Conservation (phyloP, 2,113 vertebrate species). For the Nerophis lumbriciformis region DNA sequence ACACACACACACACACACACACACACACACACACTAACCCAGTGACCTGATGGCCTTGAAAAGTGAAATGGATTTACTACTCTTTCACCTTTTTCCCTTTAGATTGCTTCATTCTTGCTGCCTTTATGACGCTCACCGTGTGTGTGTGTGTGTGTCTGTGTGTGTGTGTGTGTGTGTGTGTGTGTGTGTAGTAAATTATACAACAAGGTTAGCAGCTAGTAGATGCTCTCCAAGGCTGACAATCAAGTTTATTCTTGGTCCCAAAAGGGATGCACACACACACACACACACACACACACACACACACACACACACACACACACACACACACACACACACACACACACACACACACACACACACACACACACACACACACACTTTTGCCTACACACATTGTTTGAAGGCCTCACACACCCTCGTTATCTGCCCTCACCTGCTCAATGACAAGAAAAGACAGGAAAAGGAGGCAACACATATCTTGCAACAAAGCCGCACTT, state of each 20-base stretch:
- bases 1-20: slow-evolving; percentile 11
- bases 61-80: slow-evolving; percentile 63
- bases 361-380: no score
- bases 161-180: neutral
- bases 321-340: neutral
- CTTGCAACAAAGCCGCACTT: slow-evolving; percentile 12
- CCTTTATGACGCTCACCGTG: slow-evolving; percentile 22
- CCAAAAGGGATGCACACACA: neutral
- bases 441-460: slow-evolving; percentile 24
- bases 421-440: slow-evolving; percentile 17
- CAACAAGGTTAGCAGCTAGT: neutral
- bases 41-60: slow-evolving; percentile 49
- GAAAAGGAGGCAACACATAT: slow-evolving; percentile 33
- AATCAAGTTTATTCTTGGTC: slow-evolving; percentile 11
- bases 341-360: no score
- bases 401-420: slow-evolving; percentile 2
- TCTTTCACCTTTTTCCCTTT: slow-evolving; percentile 28
- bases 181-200: neutral
- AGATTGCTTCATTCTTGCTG: slow-evolving; percentile 24
- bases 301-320: slow-evolving; percentile 2
- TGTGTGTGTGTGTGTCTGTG: neutral
- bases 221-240: slow-evolving; percentile 5
- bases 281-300: slow-evolving; percentile 3
- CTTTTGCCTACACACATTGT: neutral
- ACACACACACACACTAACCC: slow-evolving; percentile 35